Evolutionary conservation across 2,113 vertebrate genomes (phyloP), one percentile per base, ranked within the genome.

Genomic region (Todiramphus saurophagus): DNA sequence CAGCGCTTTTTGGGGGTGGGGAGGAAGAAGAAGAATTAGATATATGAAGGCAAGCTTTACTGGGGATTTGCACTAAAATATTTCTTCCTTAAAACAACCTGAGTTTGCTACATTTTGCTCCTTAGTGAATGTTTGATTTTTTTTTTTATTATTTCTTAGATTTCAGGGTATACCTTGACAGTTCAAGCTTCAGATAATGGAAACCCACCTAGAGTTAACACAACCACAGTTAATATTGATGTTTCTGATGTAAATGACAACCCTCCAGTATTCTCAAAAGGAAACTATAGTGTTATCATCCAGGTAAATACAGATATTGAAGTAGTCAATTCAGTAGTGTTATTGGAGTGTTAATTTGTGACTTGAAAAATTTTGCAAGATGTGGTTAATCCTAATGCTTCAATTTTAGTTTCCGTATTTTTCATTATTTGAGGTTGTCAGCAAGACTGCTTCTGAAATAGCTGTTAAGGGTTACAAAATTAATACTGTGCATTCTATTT

Each of bases 201-300:
- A 70, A 97, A 63, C 39, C 99, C 98, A 3, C 96, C 98, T 60
- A 98, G 98, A 79, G 96, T 97, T 94, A 99, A 98, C 97, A 99
- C 97, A 3, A 97, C 98, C 59, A 97, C 98, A 6, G 98, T 99
- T 96, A 99, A 99, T 97, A 99, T 99, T 13, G 99, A 99, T 90
- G 99, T 99, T 94, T 99, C 99, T 3, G 99, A 99, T 59, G 98
- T 99, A 95, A 99, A 99, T 16, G 99, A 99, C 97, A 99, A 99
- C 66, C 98, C 99, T 5, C 99, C 99, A 0, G 75, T 99, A 60
- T 99, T 99, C 98, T 99, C 99, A 86, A 98, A 98, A 96, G 99
- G 97, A 78, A 99, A 99, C 97, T 99, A 99, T 96, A 99, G 98
- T 44, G 96, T 99, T 75, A 99, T 99, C 94, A 98, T 99, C 90